These are phyloP conservation scores for Micrasema minimum DNA, from an alignment of 1,140 invertebrate genomes.

Conservation along the genomic window DNA sequence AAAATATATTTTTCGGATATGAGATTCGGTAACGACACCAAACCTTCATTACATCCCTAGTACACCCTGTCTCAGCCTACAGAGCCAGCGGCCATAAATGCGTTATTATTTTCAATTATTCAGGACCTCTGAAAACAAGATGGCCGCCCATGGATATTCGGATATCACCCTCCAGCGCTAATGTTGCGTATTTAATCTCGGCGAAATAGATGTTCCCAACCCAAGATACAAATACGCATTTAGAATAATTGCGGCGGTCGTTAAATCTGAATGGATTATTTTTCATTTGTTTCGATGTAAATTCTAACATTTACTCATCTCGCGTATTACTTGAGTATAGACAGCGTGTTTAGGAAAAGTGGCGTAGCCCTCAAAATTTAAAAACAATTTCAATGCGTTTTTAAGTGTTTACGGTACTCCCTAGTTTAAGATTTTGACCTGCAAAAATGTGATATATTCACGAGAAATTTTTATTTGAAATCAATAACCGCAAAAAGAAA, in stretches of 20 bases:
- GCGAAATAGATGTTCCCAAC: slow-evolving; percentile 17
- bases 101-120: slow-evolving; percentile 36
- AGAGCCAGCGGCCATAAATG: slow-evolving; percentile 13
- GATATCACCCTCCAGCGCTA: slow-evolving; percentile 13
- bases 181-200: slow-evolving; percentile 31
- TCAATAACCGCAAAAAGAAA: too few relatives aligned
- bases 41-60: too few relatives aligned
- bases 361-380: too few relatives aligned
- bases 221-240: slow-evolving; percentile 28
- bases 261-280: slow-evolving; percentile 27
- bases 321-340: slow-evolving; percentile 4
- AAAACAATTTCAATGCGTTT: too few relatives aligned
- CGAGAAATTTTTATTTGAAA: too few relatives aligned
- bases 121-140: slow-evolving; percentile 14
- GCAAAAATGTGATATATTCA: too few relatives aligned
- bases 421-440: too few relatives aligned
- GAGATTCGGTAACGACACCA: too few relatives aligned
- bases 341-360: too few relatives aligned
- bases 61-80: background rate
- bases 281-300: slow-evolving; percentile 24
- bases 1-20: too few relatives aligned
- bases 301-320: slow-evolving; percentile 1
- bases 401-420: too few relatives aligned
- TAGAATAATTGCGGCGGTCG: slow-evolving; percentile 6
- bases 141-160: slow-evolving; percentile 13